phyloP scores from a whole-genome alignment of 2,797 vertebrate species.

The Chelidonichthys spinosus region DNA sequence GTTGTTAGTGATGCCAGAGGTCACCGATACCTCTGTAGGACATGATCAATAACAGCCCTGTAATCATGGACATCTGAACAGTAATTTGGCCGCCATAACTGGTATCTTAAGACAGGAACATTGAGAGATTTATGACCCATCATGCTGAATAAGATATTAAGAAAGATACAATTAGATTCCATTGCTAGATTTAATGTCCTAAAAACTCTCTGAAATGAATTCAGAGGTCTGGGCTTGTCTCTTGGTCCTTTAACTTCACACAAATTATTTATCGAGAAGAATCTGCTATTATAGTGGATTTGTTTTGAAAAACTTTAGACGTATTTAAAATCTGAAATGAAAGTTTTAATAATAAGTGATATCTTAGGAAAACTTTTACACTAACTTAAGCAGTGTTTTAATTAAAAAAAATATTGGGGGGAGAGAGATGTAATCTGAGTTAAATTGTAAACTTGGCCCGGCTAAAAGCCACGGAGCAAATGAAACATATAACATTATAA shows the following conservation, averaged over 20 bases:
- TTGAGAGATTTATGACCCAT: not conserved
- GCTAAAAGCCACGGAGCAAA: slow-evolving; percentile 37
- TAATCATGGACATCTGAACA: not conserved
- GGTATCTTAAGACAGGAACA: not conserved
- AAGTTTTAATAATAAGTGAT: not conserved
- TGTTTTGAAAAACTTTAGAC: not conserved
- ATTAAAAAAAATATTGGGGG: not conserved
- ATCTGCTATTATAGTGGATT: not conserved
- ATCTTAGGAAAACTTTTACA: slow-evolving; percentile 2
- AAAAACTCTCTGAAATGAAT: not conserved
- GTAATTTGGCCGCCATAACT: not conserved
- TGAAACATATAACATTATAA: slow-evolving; percentile 9
- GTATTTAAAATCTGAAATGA: slow-evolving; percentile 2
- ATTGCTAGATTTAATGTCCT: not conserved
- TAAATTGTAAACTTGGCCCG: slow-evolving; percentile 13
- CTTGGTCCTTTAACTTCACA: too few species aligned
- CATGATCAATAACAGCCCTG: not conserved
- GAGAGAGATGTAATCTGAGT: not conserved
- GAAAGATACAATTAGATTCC: not conserved
- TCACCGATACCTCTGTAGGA: not conserved
- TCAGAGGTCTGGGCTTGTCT: not conserved
- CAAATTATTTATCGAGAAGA: too few species aligned
- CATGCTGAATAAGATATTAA: not conserved
- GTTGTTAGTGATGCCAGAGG: not conserved
- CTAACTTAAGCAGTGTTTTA: not conserved